Conservation (phyloP, 2,113 vertebrate species). For the Sakesphorus luctuosus region DNA sequence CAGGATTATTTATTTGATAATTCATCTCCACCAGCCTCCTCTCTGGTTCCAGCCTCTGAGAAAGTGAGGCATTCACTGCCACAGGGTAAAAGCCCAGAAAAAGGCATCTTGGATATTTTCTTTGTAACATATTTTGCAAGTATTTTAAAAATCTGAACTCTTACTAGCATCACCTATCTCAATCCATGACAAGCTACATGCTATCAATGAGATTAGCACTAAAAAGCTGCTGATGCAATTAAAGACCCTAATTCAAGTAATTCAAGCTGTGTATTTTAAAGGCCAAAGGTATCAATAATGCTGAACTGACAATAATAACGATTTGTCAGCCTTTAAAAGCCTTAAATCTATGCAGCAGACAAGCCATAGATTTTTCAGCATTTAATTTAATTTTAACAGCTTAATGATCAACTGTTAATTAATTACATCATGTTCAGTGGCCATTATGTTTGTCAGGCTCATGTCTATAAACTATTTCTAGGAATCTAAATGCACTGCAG, state of each 20-base stretch:
- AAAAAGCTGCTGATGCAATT: neutral
- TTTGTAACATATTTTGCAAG: neutral
- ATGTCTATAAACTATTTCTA: neutral
- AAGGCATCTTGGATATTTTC: neutral
- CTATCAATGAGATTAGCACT: neutral
- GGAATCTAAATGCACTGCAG: neutral
- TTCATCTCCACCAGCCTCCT: neutral
- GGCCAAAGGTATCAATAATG: neutral
- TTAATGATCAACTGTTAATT: neutral
- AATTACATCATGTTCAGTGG: neutral
- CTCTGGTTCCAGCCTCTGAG: neutral
- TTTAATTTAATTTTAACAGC: neutral
- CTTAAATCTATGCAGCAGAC: neutral
- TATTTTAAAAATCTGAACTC: neutral
- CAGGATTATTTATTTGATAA: neutral
- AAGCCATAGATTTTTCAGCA: neutral
- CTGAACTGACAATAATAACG: neutral
- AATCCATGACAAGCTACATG: neutral
- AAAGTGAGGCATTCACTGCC: neutral
- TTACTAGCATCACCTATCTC: neutral
- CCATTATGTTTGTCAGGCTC: neutral
- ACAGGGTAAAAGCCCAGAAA: neutral
- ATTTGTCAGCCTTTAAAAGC: neutral
- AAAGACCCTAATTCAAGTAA: neutral
- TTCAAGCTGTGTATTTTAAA: slow-evolving; percentile 28